A percentile compares a stretch with the other conserved stretches of the same genome.
Conservation (phyloP, 2,113 vertebrate genomes). For the Phainopepla nitens region DNA sequence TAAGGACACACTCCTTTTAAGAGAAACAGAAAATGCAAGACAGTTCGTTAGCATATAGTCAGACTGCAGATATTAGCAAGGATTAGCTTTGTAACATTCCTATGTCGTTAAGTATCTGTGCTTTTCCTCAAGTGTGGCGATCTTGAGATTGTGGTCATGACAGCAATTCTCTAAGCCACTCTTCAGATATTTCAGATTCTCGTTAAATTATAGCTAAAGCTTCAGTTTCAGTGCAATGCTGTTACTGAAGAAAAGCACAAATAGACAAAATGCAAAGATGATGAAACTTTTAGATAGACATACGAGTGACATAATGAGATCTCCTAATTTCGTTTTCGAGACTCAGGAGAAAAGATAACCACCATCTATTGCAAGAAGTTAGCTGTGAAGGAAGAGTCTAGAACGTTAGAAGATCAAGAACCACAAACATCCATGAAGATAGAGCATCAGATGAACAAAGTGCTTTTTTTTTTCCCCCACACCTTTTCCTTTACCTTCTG, state of each 20-base stretch:
- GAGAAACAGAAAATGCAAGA: constrained; percentile 62
- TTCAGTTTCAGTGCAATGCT: not conserved
- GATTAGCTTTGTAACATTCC: constrained; percentile 44
- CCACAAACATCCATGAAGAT: constrained; percentile 69
- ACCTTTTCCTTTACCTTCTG: constrained; percentile 90
- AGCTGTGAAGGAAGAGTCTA: constrained; percentile 67
- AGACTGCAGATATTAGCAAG: constrained; percentile 55
- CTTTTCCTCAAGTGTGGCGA: constrained; percentile 23
- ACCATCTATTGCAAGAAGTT: constrained; percentile 66
- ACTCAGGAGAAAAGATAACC: constrained; percentile 33
- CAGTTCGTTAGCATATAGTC: constrained; percentile 49
- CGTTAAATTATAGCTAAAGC: not conserved
- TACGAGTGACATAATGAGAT: not conserved
- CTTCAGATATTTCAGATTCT: not conserved
- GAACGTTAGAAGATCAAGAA: constrained; percentile 74
- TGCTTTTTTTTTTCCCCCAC: not conserved
- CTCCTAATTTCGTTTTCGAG: not conserved
- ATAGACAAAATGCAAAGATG: constrained; percentile 29
- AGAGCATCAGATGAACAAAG: constrained; percentile 54
- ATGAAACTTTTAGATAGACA: constrained; percentile 12
- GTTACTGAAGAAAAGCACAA: constrained; percentile 57
- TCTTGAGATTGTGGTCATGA: not conserved
- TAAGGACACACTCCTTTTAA: constrained; percentile 61
- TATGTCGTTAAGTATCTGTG: constrained; percentile 20
- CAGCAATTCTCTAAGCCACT: not conserved